Evolutionary conservation across 2,888 invertebrate genomes (phyloP), one percentile per base, ranked within the genome.

Genomic region (Exephanes ischioxanthus): DNA sequence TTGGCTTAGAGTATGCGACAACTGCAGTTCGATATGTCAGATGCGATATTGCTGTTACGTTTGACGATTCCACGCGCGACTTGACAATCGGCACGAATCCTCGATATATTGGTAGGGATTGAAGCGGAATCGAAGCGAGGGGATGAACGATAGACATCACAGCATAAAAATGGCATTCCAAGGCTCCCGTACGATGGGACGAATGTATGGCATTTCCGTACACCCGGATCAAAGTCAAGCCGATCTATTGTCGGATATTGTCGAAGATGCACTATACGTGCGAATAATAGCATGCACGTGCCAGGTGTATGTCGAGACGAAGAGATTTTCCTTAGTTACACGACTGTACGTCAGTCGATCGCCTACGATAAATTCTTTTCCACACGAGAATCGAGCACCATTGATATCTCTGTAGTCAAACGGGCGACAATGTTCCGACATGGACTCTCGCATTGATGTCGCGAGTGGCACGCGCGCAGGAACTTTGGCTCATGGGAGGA

Each of bases 331-430:
- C 76, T 63, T 53, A 53, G 53, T 37, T 55, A 71, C 63, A 41
- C 63, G 71, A 66, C 45, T 53, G 9, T 37, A 41, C 9, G 41
- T 63, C 2, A 51, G 11, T 48, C 37, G 9, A 73, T 81, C 75
- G 22, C 11, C 61, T 79, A 67, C 58, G 67, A 75, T 81, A 68
- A 71, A 81, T 75, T 81, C 80, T 84, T 78, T 78, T 45, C 37
- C 71, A 75, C 58, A 19, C 63, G 22, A 73, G 53, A 63, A 73
- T 19, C 68, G 48, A 82, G 76, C 19, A 75, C 53, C 75, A 70
- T 86, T 80, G 72, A 73, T 80, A 83, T 80, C 70, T 51, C n/a
- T n/a, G 67, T 78, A 61, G 55, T 41, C 66, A 16, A 6, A 37
- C 70, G 9, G 76, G 30, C 45, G 68, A 75, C 48, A 75, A 45